Conservation (phyloP, 2,888 invertebrate genomes). For the Leucophora obtusa region DNA sequence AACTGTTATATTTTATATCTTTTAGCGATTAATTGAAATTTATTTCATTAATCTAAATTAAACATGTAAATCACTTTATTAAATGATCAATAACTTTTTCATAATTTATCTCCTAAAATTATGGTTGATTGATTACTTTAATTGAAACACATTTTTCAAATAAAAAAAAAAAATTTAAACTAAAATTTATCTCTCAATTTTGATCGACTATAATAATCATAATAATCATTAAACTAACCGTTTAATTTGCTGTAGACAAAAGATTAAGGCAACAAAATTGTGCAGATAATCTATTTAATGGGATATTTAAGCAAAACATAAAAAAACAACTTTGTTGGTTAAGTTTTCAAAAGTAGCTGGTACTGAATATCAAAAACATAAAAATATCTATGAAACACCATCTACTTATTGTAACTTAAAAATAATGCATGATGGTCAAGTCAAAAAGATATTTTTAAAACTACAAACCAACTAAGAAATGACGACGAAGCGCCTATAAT, state of each 20-base stretch:
- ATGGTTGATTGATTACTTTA: constrained; percentile 60
- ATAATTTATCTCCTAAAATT: neutral
- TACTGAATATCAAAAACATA: neutral
- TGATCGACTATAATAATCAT: constrained; percentile 45
- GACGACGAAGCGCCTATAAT: constrained; percentile 30
- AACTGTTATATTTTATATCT: too few species aligned
- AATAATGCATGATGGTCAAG: neutral
- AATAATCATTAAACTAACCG: constrained; percentile 50
- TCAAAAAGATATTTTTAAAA: neutral
- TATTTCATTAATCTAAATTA: too few species aligned
- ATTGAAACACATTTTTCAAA: constrained; percentile 59
- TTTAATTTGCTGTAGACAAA: constrained; percentile 49
- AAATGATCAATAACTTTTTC: constrained; percentile 30
- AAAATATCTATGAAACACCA: constrained; percentile 13
- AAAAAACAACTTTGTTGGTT: neutral
- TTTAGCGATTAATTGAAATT: too few species aligned
- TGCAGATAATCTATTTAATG: constrained; percentile 28
- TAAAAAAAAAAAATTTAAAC: constrained; percentile 13
- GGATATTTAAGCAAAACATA: neutral
- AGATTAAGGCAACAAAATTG: constrained; percentile 15
- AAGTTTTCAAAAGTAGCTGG: neutral
- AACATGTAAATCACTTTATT: constrained; percentile 2
- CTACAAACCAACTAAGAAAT: too few species aligned
- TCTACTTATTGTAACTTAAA: neutral
- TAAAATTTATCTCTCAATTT: constrained; percentile 7